phyloP scores from a whole-genome alignment of 2,113 vertebrate genomes.

The Corydoras maculifer region DNA sequence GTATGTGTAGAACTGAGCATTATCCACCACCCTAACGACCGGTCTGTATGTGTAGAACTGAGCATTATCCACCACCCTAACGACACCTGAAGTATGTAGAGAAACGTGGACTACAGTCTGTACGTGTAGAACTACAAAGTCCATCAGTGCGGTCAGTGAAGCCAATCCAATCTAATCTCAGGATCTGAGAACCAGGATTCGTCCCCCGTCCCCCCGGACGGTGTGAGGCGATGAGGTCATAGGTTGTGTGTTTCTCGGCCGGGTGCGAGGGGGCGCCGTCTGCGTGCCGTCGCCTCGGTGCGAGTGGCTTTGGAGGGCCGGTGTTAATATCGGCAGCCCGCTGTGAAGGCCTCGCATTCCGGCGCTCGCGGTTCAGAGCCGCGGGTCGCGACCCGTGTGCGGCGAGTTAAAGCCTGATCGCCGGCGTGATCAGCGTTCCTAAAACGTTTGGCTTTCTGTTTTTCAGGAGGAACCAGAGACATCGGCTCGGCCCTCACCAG shows the following conservation, averaged over 20 bases:
- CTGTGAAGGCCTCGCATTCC: slow-evolving; percentile 26
- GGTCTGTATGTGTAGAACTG: no score
- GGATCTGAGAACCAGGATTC: not conserved
- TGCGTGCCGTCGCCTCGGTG: not conserved
- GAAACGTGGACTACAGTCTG: no score
- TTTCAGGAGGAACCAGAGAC: slow-evolving; percentile 85
- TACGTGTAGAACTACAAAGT: no score
- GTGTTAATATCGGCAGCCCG: slow-evolving; percentile 2
- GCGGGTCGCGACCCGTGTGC: not conserved
- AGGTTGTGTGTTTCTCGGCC: slow-evolving; percentile 17
- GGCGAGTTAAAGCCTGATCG: not conserved
- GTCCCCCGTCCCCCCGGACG: not conserved
- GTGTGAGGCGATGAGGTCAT: slow-evolving; percentile 18
- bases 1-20: no score
- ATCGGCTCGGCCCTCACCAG: slow-evolving; percentile 91
- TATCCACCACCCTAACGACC: no score
- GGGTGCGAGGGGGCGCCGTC: not conserved
- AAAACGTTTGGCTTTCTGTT: slow-evolving; percentile 27
- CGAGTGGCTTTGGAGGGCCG: slow-evolving; percentile 2
- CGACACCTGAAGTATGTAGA: no score
- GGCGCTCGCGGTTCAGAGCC: not conserved
- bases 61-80: no score
- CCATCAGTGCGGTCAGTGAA: no score
- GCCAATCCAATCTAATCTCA: no score
- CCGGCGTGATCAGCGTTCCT: not conserved